These are phyloP conservation scores for Lacerta viridis DNA, from an alignment of 2,797 vertebrate species.

Conservation along the genomic window DNA sequence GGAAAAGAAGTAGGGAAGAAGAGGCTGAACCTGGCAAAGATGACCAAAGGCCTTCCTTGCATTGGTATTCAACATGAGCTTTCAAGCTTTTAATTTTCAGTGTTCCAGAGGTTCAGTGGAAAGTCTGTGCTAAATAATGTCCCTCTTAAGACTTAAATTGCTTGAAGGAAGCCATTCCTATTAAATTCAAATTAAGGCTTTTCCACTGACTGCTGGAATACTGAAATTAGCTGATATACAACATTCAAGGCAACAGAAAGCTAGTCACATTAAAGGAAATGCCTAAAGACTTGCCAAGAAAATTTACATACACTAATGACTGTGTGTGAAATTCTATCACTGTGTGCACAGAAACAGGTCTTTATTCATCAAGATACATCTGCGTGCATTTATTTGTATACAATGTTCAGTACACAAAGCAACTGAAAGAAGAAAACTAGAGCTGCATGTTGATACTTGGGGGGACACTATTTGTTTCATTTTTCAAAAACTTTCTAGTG, in stretches of 20 bases:
- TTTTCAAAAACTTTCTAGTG: conserved; percentile 1
- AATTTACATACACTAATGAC: conserved; percentile 44
- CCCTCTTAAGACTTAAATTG: conserved; percentile 34
- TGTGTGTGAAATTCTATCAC: conserved; percentile 34
- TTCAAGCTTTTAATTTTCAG: conserved; percentile 7
- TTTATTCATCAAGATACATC: conserved; percentile 45
- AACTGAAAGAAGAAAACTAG: conserved; percentile 28
- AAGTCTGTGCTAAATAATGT: neutral
- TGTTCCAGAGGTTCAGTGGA: conserved; percentile 30
- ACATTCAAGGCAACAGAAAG: conserved; percentile 19
- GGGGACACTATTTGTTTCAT: neutral
- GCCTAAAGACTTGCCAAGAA: conserved; percentile 17
- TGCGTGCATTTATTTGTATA: conserved; percentile 44
- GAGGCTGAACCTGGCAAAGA: neutral
- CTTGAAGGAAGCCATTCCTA: conserved; percentile 43
- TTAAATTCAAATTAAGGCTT: conserved; percentile 30
- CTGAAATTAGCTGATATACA: neutral
- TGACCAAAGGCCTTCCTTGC: conserved; percentile 5
- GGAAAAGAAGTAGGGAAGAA: neutral
- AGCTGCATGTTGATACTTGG: rapidly evolving
- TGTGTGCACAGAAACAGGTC: neutral
- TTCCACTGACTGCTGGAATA: conserved; percentile 25
- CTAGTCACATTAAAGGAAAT: conserved; percentile 10
- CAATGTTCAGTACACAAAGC: conserved; percentile 16
- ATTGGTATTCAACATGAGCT: conserved; percentile 53